Percentiles rank a stretch among this genome's conserved stretches.
Evolutionary conservation across 2,113 vertebrate genomes (phyloP).

Genomic region (Poicephalus meyeri): DNA sequence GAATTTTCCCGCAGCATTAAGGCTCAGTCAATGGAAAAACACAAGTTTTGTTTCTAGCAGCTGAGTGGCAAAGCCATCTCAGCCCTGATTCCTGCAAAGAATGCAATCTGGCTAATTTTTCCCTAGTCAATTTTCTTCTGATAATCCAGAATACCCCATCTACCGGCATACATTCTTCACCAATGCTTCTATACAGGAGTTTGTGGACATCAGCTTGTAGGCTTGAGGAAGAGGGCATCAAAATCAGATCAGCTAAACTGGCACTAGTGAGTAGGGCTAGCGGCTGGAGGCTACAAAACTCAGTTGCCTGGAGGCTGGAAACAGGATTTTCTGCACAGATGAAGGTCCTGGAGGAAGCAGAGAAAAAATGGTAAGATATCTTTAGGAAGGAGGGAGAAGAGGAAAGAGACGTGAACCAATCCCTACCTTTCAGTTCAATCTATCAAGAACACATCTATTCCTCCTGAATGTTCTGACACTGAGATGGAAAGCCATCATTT

Average conservation of each 20-base stretch:
- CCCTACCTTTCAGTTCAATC: background rate
- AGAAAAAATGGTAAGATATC: background rate
- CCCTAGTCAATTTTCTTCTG: background rate
- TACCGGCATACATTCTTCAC: background rate
- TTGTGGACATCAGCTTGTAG: background rate
- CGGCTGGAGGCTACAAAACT: background rate
- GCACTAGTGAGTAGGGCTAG: background rate
- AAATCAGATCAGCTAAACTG: background rate
- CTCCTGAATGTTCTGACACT: background rate
- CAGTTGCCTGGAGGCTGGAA: background rate
- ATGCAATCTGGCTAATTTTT: background rate
- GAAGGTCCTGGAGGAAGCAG: background rate
- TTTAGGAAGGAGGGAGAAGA: background rate
- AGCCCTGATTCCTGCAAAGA: background rate
- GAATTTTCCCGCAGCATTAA: background rate
- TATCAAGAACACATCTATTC: background rate
- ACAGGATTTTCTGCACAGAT: background rate
- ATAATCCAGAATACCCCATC: background rate
- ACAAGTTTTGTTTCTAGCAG: background rate
- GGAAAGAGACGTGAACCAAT: background rate
- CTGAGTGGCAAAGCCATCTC: background rate
- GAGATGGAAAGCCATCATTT: constrained; percentile 31
- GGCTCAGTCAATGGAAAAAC: background rate
- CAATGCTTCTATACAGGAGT: background rate
- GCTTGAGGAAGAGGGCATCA: constrained; percentile 17